Percentiles rank a stretch among this genome's conserved stretches.
Evolutionary conservation across 2,113 vertebrate genomes (phyloP).

Genomic region (Anguilla rostrata): DNA sequence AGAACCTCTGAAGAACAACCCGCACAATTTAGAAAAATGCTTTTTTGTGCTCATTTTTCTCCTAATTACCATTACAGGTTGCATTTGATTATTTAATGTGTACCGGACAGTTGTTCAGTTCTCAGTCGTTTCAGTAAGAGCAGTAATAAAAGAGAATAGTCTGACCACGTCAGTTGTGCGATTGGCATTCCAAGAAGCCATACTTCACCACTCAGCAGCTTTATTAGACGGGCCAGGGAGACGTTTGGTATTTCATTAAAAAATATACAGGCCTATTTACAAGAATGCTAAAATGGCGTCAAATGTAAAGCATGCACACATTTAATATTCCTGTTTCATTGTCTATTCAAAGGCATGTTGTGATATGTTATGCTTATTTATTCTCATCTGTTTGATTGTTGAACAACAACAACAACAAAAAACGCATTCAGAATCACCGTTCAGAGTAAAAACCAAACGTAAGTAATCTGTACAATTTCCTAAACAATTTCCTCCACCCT

Average conservation of each 20-base stretch:
- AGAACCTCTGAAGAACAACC: no score
- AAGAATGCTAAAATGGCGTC: background rate
- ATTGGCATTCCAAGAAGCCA: no score
- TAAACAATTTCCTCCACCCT: conserved; percentile 3
- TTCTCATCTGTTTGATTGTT: background rate
- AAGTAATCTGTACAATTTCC: background rate
- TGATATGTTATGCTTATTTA: background rate
- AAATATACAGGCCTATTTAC: background rate
- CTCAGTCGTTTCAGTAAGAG: no score
- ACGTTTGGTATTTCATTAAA: background rate
- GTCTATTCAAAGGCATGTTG: background rate
- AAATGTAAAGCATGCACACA: background rate
- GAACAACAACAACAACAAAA: background rate
- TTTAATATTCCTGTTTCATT: background rate
- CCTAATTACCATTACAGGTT: no score
- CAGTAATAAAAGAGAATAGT: no score
- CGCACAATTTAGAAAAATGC: no score
- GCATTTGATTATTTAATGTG: no score
- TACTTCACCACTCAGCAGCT: no score
- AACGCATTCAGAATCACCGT: background rate
- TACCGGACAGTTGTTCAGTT: no score
- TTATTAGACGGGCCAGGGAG: no score
- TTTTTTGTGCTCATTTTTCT: no score
- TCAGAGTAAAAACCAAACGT: background rate
- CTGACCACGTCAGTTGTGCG: no score